These are phyloP conservation scores for Argyra leucocephala DNA, from an alignment of 2,888 invertebrate species.

Conservation along the genomic window DNA sequence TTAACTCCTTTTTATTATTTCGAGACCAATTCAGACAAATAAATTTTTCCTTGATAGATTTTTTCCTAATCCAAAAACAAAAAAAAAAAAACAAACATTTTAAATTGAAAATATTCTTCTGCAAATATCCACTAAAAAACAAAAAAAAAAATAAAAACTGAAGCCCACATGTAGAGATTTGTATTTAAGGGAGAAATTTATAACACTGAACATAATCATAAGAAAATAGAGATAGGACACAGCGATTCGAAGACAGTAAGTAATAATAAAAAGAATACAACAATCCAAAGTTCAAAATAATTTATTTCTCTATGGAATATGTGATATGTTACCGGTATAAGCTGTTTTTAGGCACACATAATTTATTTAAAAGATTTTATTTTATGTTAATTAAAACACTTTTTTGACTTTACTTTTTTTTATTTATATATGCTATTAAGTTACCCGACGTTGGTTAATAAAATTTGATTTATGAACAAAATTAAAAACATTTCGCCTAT, in stretches of 20 bases:
- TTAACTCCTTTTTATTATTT: neutral
- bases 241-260: neutral
- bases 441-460: too few species aligned
- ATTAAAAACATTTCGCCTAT: too few species aligned
- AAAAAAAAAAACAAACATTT: neutral
- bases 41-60: neutral
- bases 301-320: neutral
- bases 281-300: neutral
- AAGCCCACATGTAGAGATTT: too few species aligned
- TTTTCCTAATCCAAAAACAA: neutral
- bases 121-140: neutral
- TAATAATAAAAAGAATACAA: neutral
- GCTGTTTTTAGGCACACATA: too few species aligned
- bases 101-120: neutral
- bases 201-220: neutral
- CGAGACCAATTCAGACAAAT: conserved; percentile 4
- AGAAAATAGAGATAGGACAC: too few species aligned
- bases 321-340: too few species aligned
- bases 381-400: too few species aligned
- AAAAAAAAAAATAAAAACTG: neutral
- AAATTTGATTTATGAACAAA: too few species aligned
- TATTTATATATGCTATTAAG: too few species aligned
- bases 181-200: too few species aligned
- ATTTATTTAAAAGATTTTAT: too few species aligned
- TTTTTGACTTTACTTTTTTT: too few species aligned